These are phyloP conservation scores for Spodoptera frugiperda DNA, from an alignment of 1,140 invertebrate genomes.

Conservation along the genomic window DNA sequence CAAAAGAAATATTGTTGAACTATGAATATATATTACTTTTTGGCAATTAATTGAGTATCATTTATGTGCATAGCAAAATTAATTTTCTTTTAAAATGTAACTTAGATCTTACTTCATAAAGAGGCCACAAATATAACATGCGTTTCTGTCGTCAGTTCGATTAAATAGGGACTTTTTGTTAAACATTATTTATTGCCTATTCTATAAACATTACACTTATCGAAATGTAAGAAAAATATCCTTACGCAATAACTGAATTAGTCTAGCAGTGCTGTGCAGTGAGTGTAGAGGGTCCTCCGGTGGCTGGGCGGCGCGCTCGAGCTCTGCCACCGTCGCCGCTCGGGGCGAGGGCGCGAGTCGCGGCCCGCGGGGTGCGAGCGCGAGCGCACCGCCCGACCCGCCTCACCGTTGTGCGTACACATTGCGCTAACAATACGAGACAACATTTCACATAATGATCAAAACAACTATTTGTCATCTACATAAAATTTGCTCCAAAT, in stretches of 20 bases:
- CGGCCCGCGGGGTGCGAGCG: slow-evolving; percentile 18
- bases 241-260: slow-evolving; percentile 84
- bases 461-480: slow-evolving; percentile 85
- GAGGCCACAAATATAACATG: slow-evolving; percentile 86
- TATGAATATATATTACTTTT: slow-evolving; percentile 86
- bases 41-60: slow-evolving; percentile 86
- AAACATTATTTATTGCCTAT: slow-evolving; percentile 83
- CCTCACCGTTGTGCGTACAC: slow-evolving; percentile 81
- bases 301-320: slow-evolving; percentile 38
- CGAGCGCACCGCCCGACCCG: slow-evolving; percentile 53
- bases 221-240: slow-evolving; percentile 85
- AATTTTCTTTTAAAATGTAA: slow-evolving; percentile 85
- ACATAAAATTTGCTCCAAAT: slow-evolving; percentile 86
- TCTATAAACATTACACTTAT: slow-evolving; percentile 83
- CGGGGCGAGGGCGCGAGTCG: slow-evolving; percentile 60
- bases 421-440: slow-evolving; percentile 80
- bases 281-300: slow-evolving; percentile 70
- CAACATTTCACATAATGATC: slow-evolving; percentile 85
- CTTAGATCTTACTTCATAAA: slow-evolving; percentile 86
- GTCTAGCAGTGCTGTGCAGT: slow-evolving; percentile 84
- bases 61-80: slow-evolving; percentile 86
- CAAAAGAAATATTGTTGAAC: slow-evolving; percentile 86
- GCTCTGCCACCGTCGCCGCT: background rate
- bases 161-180: slow-evolving; percentile 86
- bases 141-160: slow-evolving; percentile 86